Evolutionary conservation across 1,140 invertebrate genomes (phyloP).

Genomic region (Reticulitermes speratus): DNA sequence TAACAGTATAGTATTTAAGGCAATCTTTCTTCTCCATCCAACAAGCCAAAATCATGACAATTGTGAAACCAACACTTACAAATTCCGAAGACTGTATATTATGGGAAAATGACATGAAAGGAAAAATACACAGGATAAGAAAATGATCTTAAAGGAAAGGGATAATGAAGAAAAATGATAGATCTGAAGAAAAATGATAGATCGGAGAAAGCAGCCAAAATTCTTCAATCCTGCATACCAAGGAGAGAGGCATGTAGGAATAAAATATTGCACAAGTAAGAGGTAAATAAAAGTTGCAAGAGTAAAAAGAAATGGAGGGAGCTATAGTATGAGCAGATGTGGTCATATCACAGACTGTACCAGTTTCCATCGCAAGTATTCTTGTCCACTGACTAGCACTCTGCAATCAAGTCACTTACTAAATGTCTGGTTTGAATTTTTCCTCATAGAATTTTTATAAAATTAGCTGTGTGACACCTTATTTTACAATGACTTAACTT

Average conservation of each 20-base stretch:
- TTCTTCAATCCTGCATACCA: not conserved
- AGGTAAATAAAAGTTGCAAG: too few species aligned
- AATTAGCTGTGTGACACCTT: conserved; percentile 18
- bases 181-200: not conserved
- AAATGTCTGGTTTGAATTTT: conserved; percentile 17
- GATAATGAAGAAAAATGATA: not conserved
- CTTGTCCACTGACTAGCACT: conserved; percentile 23
- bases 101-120: not conserved
- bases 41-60: too few species aligned
- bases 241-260: not conserved
- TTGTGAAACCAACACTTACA: not conserved
- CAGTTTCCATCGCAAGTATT: not conserved
- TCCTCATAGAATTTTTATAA: conserved; percentile 18
- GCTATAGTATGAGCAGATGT: conserved; percentile 8
- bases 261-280: not conserved
- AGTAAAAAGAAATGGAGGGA: not conserved
- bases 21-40: not conserved
- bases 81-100: not conserved
- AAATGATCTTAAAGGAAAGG: not conserved
- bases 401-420: conserved; percentile 20
- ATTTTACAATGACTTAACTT: conserved; percentile 24
- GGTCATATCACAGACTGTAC: conserved; percentile 30
- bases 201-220: not conserved
- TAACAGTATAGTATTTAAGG: not conserved
- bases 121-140: too few species aligned